These are phyloP conservation scores for Cyprinus carpio DNA, from an alignment of 2,113 vertebrate genomes.

Conservation along the genomic window DNA sequence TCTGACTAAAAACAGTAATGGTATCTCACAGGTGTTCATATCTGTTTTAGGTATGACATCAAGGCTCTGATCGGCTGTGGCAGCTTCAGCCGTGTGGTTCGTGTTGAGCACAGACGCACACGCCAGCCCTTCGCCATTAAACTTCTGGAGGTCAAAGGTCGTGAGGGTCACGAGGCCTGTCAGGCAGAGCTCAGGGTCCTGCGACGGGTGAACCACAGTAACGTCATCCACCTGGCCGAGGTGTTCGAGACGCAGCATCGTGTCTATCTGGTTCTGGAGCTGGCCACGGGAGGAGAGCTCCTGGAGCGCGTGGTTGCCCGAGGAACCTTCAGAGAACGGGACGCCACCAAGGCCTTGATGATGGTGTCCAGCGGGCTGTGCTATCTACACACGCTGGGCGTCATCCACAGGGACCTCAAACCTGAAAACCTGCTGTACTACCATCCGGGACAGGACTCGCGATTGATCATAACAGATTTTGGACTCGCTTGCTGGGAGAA, in stretches of 20 bases:
- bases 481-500: constrained; percentile 65
- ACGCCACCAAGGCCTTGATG: constrained; percentile 65
- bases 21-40: background rate
- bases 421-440: constrained; percentile 73
- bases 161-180: constrained; percentile 63
- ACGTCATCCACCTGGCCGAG: constrained; percentile 69
- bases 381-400: constrained; percentile 68
- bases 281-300: constrained; percentile 70
- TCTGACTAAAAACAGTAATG: background rate
- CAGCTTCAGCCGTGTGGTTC: constrained; percentile 71
- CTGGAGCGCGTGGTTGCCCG: constrained; percentile 67
- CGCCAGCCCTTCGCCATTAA: constrained; percentile 72
- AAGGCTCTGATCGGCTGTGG: constrained; percentile 72
- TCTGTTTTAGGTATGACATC: constrained; percentile 70
- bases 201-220: constrained; percentile 64
- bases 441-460: constrained; percentile 67
- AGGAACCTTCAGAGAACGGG: constrained; percentile 69
- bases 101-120: constrained; percentile 67
- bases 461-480: constrained; percentile 70
- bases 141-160: constrained; percentile 69
- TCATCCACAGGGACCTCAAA: constrained; percentile 71
- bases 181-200: constrained; percentile 68
- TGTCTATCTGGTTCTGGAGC: constrained; percentile 70
- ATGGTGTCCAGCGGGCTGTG: constrained; percentile 66
- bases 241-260: constrained; percentile 67